Evolutionary conservation across 2,888 invertebrate species (phyloP).

Genomic region (Blastobasis lacticolella): DNA sequence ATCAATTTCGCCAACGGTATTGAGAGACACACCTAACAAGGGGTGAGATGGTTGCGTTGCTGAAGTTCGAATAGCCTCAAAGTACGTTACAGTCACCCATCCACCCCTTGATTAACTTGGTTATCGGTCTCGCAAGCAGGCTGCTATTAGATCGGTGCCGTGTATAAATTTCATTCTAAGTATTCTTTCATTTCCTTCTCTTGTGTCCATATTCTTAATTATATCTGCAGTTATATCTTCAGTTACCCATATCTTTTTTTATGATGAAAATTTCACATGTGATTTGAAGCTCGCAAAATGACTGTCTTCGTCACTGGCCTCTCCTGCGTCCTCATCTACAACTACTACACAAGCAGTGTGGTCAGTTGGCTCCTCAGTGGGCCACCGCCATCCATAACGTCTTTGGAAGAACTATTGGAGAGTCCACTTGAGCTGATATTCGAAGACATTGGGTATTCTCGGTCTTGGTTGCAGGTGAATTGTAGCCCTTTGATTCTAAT

Average conservation of each 20-base stretch:
- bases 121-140: too few relatives aligned
- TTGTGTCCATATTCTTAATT: too few relatives aligned
- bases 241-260: not conserved
- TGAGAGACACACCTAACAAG: too few relatives aligned
- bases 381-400: slow-evolving; percentile 63
- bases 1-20: too few relatives aligned
- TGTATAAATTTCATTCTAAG: too few relatives aligned
- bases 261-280: not conserved
- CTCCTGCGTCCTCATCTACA: slow-evolving; percentile 62
- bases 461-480: slow-evolving; percentile 51
- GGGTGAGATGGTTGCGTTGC: too few relatives aligned
- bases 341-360: slow-evolving; percentile 76
- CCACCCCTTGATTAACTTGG: not conserved
- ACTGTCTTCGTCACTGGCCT: slow-evolving; percentile 49
- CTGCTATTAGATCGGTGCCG: too few relatives aligned
- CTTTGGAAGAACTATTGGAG: slow-evolving; percentile 60
- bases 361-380: slow-evolving; percentile 72
- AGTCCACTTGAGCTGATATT: slow-evolving; percentile 64
- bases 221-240: too few relatives aligned
- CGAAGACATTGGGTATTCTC: slow-evolving; percentile 63
- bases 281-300: slow-evolving; percentile 39
- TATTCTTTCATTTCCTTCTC: too few relatives aligned
- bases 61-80: too few relatives aligned
- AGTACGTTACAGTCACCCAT: slow-evolving; percentile 1
- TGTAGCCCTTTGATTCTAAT: not conserved